Base-by-base conservation (phyloP, 2,113 vertebrate species). In the Hemicordylus capensis region DNA sequence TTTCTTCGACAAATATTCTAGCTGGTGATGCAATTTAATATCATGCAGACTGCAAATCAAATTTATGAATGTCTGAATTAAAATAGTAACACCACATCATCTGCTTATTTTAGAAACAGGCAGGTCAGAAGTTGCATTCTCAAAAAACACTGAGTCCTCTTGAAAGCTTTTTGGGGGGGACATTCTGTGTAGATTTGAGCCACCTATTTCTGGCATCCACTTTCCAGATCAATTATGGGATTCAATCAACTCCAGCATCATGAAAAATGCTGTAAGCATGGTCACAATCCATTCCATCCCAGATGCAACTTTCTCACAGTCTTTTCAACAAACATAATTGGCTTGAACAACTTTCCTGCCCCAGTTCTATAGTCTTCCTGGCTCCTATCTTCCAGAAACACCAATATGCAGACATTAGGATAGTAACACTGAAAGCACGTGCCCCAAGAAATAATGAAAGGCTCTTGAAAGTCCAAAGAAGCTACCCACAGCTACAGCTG, bases 1-100 rank as follows among this genome's bases (percentile, higher is more conserved):
- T n/a, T 54, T 78, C 66, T 44, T 82, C 46, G 39, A 26, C 31
- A 87, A 90, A 75, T 39, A 48, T 67, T 48, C 44, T 85, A 54
- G 37, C 24, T n/a, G 1, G 77, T 70, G 1, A 9, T 10, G 2
- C 56, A 80, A 76, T 79, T 63, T 67, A 84, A 26, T 70, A 69
- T 1, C 44, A 89, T 20, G 5, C 1, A 22, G 28, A 77, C 19
- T 74, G 59, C 0, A 39, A 87, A 92, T 19, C 1, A 74, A 83
- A 54, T 70, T 58, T 69, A 85, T 28, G 37, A n/a, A 22, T 80
- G 6, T 76, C 0, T 9, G 59, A 87, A 26, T 37, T 69, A 9
- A 34, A 76, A 46, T 0, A 90, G 37, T 8, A 26, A 76, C 46
- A 89, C 76, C n/a, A 76, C 11, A 42, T 1, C 59, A 85, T 75